Conservation (phyloP, 2,888 invertebrate species). For the Drosophila rubida region DNA sequence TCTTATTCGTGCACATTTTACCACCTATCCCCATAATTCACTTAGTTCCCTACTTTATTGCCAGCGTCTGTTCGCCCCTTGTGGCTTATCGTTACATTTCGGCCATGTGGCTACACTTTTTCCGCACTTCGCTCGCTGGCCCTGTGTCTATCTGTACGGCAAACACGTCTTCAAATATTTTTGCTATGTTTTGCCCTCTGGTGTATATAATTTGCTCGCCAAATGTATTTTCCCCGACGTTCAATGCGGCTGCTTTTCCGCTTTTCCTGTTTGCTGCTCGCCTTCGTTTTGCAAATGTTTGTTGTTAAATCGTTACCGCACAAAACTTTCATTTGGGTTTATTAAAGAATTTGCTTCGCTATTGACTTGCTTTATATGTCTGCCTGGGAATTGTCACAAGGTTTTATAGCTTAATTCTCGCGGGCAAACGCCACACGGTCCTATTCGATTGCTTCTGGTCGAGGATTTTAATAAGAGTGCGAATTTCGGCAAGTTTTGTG, state of each 20-base stretch:
- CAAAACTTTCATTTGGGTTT: slow-evolving; percentile 58
- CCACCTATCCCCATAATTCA: slow-evolving; percentile 51
- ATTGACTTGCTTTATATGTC: slow-evolving; percentile 31
- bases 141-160: slow-evolving; percentile 16
- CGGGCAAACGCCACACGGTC: slow-evolving; percentile 2
- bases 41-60: slow-evolving; percentile 52
- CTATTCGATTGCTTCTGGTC: slow-evolving; percentile 14
- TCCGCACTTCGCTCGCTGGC: background rate
- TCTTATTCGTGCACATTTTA: slow-evolving; percentile 57
- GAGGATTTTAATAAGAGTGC: background rate
- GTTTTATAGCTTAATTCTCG: slow-evolving; percentile 38
- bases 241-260: background rate
- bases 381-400: slow-evolving; percentile 45
- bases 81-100: slow-evolving; percentile 59
- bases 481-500: background rate
- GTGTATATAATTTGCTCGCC: slow-evolving; percentile 53
- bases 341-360: slow-evolving; percentile 54
- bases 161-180: slow-evolving; percentile 53
- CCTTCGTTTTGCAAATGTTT: slow-evolving; percentile 40
- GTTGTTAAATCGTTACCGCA: slow-evolving; percentile 54
- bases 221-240: slow-evolving; percentile 44
- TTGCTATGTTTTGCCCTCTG: slow-evolving; percentile 21
- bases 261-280: slow-evolving; percentile 9
- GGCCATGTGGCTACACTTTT: slow-evolving; percentile 44
- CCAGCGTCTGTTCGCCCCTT: slow-evolving; percentile 29